A percentile compares a stretch with the other conserved stretches of the same genome.
Conservation (phyloP, 2,888 invertebrate species). For the Cylloceria caligata region DNA sequence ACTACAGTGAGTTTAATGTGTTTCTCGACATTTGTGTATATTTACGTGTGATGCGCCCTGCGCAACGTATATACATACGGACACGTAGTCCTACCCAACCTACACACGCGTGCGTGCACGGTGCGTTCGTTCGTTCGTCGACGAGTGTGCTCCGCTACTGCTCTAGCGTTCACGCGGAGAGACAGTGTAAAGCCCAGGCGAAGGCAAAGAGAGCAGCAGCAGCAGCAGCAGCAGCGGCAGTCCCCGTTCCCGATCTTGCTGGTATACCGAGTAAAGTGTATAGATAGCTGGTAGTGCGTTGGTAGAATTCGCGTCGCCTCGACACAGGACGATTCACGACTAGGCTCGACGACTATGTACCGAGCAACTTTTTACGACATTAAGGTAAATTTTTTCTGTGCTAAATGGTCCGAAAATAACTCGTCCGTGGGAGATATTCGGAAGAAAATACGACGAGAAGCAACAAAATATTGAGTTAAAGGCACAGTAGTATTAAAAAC, state of each 20-base stretch:
- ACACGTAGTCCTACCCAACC: constrained; percentile 1
- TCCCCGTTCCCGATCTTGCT: constrained; percentile 35
- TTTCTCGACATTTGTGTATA: not conserved
- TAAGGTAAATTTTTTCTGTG: constrained; percentile 74
- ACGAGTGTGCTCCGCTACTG: constrained; percentile 47
- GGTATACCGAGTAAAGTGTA: constrained; percentile 48
- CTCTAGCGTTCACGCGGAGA: not conserved
- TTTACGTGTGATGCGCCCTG: not conserved
- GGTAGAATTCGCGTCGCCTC: constrained; percentile 55
- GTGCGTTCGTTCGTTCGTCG: constrained; percentile 26
- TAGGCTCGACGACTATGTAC: constrained; percentile 70
- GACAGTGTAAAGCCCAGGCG: constrained; percentile 9
- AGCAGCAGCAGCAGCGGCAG: not conserved
- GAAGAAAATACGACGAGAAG: constrained; percentile 30
- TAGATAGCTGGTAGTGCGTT: constrained; percentile 29
- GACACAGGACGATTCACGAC: constrained; percentile 11
- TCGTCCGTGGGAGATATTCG: not conserved
- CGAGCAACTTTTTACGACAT: constrained; percentile 77
- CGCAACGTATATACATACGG: not conserved
- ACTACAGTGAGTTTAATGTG: constrained; percentile 3
- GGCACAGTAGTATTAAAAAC: constrained; percentile 51
- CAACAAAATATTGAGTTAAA: constrained; percentile 58
- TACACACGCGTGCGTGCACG: constrained; percentile 29
- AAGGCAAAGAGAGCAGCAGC: constrained; percentile 8
- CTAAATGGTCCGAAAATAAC: not conserved